Evolutionary conservation across 2,797 vertebrate species (phyloP).

Genomic region (Mycteria americana): DNA sequence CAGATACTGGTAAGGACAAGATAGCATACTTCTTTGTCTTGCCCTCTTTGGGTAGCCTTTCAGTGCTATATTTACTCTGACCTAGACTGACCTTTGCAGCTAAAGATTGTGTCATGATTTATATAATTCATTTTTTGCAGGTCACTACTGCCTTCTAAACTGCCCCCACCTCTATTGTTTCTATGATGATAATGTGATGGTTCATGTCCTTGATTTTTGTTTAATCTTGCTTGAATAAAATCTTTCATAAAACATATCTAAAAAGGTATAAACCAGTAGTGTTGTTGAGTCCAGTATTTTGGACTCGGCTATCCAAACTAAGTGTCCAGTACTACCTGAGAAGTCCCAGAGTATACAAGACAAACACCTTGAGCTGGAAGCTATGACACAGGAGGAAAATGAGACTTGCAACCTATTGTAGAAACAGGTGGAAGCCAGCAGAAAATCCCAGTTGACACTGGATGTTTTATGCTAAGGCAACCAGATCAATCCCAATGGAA

Average conservation of each 20-base stretch:
- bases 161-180: not conserved
- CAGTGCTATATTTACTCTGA: not conserved
- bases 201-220: not conserved
- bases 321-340: not conserved
- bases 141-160: not conserved
- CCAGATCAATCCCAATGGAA: not conserved
- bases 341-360: not conserved
- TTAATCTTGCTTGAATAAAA: not conserved
- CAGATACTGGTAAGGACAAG: not conserved
- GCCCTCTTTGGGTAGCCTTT: not conserved
- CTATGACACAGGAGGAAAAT: not conserved
- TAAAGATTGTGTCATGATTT: not conserved
- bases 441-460: not conserved
- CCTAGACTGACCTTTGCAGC: not conserved
- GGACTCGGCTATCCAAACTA: not conserved
- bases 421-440: not conserved
- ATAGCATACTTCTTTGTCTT: not conserved
- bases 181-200: not conserved
- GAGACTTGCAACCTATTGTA: not conserved
- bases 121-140: not conserved
- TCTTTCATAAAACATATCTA: not conserved
- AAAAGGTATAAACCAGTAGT: not conserved
- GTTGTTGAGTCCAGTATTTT: not conserved
- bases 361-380: not conserved
- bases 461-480: not conserved